phyloP scores from a whole-genome alignment of 2,888 invertebrate genomes.

The Lasioglossum lativentre region DNA sequence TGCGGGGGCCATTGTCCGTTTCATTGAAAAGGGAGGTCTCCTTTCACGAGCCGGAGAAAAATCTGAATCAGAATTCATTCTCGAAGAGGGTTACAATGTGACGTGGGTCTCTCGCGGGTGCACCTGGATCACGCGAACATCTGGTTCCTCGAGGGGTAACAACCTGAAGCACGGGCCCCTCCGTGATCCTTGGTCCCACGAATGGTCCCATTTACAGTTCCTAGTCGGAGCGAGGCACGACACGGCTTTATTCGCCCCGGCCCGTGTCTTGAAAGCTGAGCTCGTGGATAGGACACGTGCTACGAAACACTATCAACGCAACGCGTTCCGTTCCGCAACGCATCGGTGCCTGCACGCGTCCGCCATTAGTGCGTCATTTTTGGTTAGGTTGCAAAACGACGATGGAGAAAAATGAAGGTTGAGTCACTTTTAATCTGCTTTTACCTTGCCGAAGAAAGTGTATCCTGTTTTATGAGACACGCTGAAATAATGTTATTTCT shows the following conservation, averaged over 20 bases:
- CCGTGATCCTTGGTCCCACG: conserved; percentile 9
- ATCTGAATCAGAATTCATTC: conserved; percentile 61
- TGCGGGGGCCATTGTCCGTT: conserved; percentile 48
- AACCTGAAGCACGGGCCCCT: conserved; percentile 45
- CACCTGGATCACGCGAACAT: conserved; percentile 67
- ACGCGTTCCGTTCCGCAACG: conserved; percentile 71
- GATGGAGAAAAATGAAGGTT: neutral
- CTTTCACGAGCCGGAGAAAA: conserved; percentile 54
- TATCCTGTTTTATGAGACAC: neutral
- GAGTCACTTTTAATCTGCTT: conserved; percentile 17
- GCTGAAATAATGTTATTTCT: neutral
- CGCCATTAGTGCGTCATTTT: conserved; percentile 33
- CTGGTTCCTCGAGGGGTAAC: conserved; percentile 56
- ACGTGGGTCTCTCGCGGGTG: conserved; percentile 31
- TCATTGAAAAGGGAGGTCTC: conserved; percentile 46
- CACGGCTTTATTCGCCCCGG: conserved; percentile 41
- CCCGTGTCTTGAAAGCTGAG: conserved; percentile 51
- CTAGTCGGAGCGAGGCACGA: conserved; percentile 10
- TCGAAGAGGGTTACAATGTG: conserved; percentile 56
- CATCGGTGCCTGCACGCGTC: conserved; percentile 30
- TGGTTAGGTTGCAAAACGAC: conserved; percentile 15
- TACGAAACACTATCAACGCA: conserved; percentile 63
- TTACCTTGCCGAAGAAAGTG: neutral
- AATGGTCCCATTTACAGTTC: conserved; percentile 36
- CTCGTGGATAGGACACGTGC: conserved; percentile 58